Conservation (phyloP, 1,140 invertebrate genomes). For the Zaprionus davidi region DNA sequence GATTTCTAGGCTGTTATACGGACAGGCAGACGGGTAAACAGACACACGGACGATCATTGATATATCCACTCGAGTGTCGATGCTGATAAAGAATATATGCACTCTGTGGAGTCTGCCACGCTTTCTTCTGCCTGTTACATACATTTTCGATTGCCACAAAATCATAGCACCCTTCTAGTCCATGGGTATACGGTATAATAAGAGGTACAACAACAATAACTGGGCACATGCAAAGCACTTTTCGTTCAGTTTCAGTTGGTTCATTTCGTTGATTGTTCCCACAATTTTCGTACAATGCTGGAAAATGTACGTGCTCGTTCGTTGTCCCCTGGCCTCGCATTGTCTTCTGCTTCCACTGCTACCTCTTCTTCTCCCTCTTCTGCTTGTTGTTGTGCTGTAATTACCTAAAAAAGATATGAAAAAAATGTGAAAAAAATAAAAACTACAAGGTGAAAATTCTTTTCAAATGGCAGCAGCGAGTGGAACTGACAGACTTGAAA, state of each 20-base stretch:
- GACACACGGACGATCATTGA: too few species aligned
- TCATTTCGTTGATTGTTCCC: slow-evolving; percentile 80
- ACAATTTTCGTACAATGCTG: slow-evolving; percentile 80
- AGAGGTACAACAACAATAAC: slow-evolving; percentile 33
- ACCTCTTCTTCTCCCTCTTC: neutral
- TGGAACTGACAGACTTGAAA: slow-evolving; percentile 70
- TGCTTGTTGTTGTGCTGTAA: slow-evolving; percentile 63
- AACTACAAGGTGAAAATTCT: slow-evolving; percentile 76
- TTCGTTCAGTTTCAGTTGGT: slow-evolving; percentile 47
- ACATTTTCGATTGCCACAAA: too few species aligned
- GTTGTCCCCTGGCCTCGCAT: slow-evolving; percentile 47
- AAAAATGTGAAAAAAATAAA: slow-evolving; percentile 38
- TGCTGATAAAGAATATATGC: too few species aligned
- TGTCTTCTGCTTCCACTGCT: slow-evolving; percentile 3
- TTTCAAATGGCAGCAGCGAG: slow-evolving; percentile 68
- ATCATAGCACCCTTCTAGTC: too few species aligned
- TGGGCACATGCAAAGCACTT: slow-evolving; percentile 71
- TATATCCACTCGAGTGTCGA: too few species aligned
- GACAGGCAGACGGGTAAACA: too few species aligned
- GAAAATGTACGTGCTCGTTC: slow-evolving; percentile 75
- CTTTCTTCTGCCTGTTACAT: too few species aligned
- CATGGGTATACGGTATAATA: too few species aligned
- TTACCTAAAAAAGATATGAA: slow-evolving; percentile 51
- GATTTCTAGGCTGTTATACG: too few species aligned
- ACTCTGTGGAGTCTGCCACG: too few species aligned